A percentile compares a stretch with the other conserved stretches of the same genome.
Conservation (phyloP, 2,888 invertebrate species). For the Stenurella melanura region DNA sequence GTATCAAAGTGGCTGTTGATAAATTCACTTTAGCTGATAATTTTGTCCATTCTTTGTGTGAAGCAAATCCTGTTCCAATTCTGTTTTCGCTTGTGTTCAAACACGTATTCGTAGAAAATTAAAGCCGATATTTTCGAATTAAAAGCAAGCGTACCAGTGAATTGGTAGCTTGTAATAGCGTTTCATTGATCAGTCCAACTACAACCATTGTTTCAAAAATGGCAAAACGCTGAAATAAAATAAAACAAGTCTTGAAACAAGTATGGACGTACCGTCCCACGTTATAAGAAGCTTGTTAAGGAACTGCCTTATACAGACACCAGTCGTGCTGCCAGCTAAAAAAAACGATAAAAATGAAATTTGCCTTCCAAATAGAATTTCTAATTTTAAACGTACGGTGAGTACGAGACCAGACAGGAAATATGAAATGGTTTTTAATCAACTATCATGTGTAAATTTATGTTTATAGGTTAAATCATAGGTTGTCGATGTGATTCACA, state of each 20-base stretch:
- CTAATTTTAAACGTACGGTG: slow-evolving; percentile 49
- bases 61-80: neutral
- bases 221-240: slow-evolving; percentile 54
- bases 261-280: slow-evolving; percentile 59
- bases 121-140: neutral
- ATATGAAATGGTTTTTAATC: slow-evolving; percentile 42
- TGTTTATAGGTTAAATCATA: slow-evolving; percentile 45
- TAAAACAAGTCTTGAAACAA: slow-evolving; percentile 57
- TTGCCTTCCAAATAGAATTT: slow-evolving; percentile 53
- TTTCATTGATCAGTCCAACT: slow-evolving; percentile 61
- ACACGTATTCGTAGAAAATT: neutral
- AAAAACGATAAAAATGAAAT: slow-evolving; percentile 55
- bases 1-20: too few relatives aligned
- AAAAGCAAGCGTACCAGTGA: slow-evolving; percentile 41
- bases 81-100: neutral
- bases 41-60: neutral
- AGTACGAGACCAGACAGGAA: slow-evolving; percentile 42
- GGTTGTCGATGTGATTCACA: slow-evolving; percentile 24
- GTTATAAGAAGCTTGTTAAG: slow-evolving; percentile 56
- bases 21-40: neutral
- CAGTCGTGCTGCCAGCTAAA: slow-evolving; percentile 51
- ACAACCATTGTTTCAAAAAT: slow-evolving; percentile 58
- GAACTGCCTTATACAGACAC: slow-evolving; percentile 59
- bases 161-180: slow-evolving; percentile 54
- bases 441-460: slow-evolving; percentile 33